These are phyloP conservation scores for Sebastes steindachneri DNA, from an alignment of 2,797 vertebrate species.

Conservation along the genomic window DNA sequence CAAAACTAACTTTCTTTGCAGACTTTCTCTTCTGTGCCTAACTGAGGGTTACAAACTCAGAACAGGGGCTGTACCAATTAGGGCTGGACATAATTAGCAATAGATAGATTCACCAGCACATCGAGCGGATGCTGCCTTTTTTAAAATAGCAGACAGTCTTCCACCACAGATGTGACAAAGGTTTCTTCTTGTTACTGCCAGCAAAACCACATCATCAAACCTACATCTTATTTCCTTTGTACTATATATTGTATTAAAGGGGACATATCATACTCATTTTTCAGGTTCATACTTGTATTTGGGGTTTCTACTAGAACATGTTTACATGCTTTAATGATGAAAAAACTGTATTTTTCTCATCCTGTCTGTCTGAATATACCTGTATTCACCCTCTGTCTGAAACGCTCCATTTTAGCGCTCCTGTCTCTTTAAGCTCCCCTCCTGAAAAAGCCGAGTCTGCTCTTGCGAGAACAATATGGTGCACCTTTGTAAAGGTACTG, in stretches of 20 bases:
- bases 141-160: neutral
- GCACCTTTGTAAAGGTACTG: neutral
- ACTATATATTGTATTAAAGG: neutral
- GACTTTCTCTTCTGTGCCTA: neutral
- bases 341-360: neutral
- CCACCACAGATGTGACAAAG: neutral
- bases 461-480: neutral
- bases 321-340: neutral
- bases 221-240: neutral
- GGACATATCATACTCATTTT: neutral
- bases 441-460: no score
- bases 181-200: neutral
- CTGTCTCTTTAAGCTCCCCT: neutral
- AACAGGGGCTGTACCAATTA: neutral
- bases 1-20: neutral
- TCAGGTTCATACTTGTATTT: neutral
- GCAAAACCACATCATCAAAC: neutral
- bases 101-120: neutral
- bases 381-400: no score
- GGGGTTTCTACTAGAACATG: neutral
- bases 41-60: neutral
- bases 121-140: neutral
- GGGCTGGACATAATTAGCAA: neutral
- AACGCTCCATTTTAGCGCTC: no score
- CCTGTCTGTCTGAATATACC: no score